Evolutionary conservation across 2,797 vertebrate species (phyloP), one percentile per base, ranked within the genome.

Genomic region (Premnoplex brunnescens): DNA sequence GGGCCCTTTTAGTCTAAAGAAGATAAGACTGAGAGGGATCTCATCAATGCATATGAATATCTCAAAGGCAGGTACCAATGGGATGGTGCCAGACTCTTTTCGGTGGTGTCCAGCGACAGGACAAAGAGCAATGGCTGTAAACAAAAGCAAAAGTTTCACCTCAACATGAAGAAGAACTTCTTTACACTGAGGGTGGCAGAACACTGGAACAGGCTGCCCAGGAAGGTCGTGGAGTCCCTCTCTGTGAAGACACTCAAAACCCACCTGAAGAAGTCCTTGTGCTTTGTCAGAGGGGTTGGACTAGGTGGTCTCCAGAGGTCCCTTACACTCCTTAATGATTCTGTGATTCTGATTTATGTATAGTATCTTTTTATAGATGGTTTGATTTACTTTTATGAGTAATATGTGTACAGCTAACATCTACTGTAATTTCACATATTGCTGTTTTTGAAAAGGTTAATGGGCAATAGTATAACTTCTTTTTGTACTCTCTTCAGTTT

Each of bases 211-310:
- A 59, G n/a, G 21, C 21, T 54, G 14, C 9, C 20, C 37, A 39
- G 37, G 28, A 5, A 63, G 1, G 6, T 19, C 9, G 1, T 18
- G 2, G 4, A 62, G 22, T 56, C 15, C 36, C 27, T 43, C 15
- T 43, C 17, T 49, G 27, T 51, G 21, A 12, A 58, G 23, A 39
- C 14, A 7, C 39, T 30, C 18, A 51, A 43, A 56, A 19, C 1
- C 3, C 14, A 44, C 30, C 10, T 51, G 36, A 9, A 26, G 7
- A 1, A 26, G 19, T 63, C 60, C 48, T 11, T 56, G 0, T 51
- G 5, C 51, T 20, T 56, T 76, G 36, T 4, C n/a, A 63, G 17
- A 14, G 20, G 49, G 7, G 7, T 44, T 63, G n/a, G 7, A 43
- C 41, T 49, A 17, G 49, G 30, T 51, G 49, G 39, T 51, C 20